phyloP scores from a whole-genome alignment of 2,797 vertebrate genomes.

The Schizopygopsis pylzovi region DNA sequence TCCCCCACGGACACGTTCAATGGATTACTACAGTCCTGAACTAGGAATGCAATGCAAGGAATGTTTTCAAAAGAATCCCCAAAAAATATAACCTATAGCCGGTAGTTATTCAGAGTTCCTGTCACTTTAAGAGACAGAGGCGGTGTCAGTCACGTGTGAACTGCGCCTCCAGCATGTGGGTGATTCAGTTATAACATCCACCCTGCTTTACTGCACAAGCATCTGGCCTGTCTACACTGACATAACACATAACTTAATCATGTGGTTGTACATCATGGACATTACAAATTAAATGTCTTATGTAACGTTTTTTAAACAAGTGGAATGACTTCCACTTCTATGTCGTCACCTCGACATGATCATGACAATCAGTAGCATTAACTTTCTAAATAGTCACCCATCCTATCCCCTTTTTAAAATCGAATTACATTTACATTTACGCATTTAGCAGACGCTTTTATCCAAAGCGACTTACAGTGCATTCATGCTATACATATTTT shows the following conservation, averaged over 20 bases:
- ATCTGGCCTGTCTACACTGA: neutral
- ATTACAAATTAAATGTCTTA: neutral
- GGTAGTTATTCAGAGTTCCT: neutral
- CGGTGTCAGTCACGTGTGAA: conserved; percentile 30
- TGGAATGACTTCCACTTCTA: neutral
- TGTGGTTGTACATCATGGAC: neutral
- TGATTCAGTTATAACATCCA: neutral
- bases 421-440: no score
- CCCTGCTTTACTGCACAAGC: neutral
- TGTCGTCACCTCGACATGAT: neutral
- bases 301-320: neutral
- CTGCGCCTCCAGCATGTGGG: neutral
- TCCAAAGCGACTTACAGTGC: no score
- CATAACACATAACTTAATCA: neutral
- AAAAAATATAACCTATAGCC: neutral
- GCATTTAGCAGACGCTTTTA: no score
- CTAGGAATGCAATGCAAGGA: neutral
- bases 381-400: neutral
- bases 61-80: neutral
- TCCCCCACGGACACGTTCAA: neutral
- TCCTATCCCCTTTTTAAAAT: no score
- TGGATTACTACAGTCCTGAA: neutral
- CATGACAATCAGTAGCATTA: neutral
- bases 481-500: no score
- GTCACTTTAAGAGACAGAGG: conserved; percentile 24